Base-by-base conservation (phyloP, 2,888 invertebrate genomes). In the Emmelina monodactyla region DNA sequence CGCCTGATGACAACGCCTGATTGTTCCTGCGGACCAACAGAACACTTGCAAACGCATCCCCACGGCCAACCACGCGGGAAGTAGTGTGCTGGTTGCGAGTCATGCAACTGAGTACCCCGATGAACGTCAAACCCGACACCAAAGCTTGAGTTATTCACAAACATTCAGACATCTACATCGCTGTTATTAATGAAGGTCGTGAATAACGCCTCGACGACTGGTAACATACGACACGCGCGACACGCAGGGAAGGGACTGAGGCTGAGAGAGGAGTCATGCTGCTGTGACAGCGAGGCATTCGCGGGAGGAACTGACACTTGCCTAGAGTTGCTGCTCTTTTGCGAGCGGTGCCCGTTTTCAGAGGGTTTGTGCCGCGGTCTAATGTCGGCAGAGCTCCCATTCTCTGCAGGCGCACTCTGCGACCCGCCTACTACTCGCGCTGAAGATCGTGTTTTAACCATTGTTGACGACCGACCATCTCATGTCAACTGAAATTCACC, bases 281-380 rank as follows among this genome's bases (percentile, higher is more conserved):
- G 32, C 31, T 34, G 49, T 80, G 86, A 71, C 92, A 34, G 92
- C 64, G 89, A 88, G 51, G 92, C 91, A 55, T 92, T 61, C 61
- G 55, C 59, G 57, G 52, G 53, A 57, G 44, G 52, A 54, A 58
- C 52, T 53, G 55, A 62, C 59, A 79, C 78, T 79, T 79, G 78
- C 78, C 78, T 79, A 75, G 59, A 51, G 48, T 54, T 55, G 61
- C 51, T 56, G 61, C 54, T 55, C 58, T 65, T 73, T 62, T 71
- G 70, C 32, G 71, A 58, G 56, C 70, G 69, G 53, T 69, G 69
- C 58, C 70, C 71, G 50, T 70, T 70, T 52, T 75, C 72, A 58
- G 64, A 65, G 46, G 60, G 48, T 67, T 72, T 71, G 47, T 73
- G 69, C 49, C 61, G 54, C 58, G 73, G 70, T 66, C 73, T 70